Evolutionary conservation across 1,140 invertebrate species (phyloP).

Genomic region (Berghia stephanieae): DNA sequence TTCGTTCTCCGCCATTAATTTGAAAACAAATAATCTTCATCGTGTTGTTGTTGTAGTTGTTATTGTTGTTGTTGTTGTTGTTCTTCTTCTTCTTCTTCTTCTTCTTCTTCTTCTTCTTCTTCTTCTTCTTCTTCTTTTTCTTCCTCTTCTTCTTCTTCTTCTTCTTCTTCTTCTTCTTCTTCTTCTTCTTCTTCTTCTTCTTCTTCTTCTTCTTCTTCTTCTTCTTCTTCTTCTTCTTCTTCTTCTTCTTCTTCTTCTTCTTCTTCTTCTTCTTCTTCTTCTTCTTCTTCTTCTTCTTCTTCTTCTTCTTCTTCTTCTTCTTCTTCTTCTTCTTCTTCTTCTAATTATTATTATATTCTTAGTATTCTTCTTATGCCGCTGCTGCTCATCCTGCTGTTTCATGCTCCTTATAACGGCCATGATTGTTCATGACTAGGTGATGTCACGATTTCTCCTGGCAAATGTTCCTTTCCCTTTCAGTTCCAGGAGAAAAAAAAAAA

Average conservation of each 20-base stretch:
- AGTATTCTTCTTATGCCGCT: too few relatives aligned
- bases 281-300: background rate
- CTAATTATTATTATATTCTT: background rate
- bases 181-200: constrained; percentile 7
- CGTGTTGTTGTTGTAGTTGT: too few relatives aligned
- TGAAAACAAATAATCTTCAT: too few relatives aligned
- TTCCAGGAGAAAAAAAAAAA: too few relatives aligned
- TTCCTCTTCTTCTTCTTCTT: background rate
- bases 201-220: background rate
- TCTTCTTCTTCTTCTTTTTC: background rate
- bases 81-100: constrained; percentile 3
- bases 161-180: background rate
- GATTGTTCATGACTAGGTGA: too few relatives aligned
- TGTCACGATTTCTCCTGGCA: too few relatives aligned
- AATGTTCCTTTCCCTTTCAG: too few relatives aligned
- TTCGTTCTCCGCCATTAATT: too few relatives aligned
- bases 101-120: constrained; percentile 2
- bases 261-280: background rate
- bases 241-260: background rate
- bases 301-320: constrained; percentile 11
- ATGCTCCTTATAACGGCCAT: too few relatives aligned
- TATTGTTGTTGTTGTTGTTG: too few relatives aligned
- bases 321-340: too few relatives aligned
- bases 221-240: background rate
- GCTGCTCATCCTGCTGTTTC: too few relatives aligned